Evolutionary conservation across 2,113 vertebrate genomes (phyloP).

Genomic region (Galbula dea): DNA sequence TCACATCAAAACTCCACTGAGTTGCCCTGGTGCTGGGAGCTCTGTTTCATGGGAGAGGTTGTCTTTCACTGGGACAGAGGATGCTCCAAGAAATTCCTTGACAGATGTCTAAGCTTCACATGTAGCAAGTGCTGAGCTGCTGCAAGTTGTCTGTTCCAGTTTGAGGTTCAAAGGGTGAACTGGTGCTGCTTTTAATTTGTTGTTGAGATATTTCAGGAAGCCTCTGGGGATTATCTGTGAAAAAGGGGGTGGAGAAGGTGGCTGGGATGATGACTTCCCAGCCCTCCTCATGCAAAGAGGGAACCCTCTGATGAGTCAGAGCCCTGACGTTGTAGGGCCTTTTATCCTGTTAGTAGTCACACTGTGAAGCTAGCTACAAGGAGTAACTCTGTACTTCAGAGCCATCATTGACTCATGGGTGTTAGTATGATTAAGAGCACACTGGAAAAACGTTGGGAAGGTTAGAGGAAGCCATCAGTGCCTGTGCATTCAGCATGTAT

Average conservation of each 20-base stretch:
- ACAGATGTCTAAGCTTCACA: not conserved
- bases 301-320: not conserved
- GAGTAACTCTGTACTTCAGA: not conserved
- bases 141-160: not conserved
- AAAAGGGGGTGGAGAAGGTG: not conserved
- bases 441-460: not conserved
- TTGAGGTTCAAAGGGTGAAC: not conserved
- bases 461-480: not conserved
- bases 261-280: not conserved
- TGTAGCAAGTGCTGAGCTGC: not conserved
- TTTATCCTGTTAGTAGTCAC: not conserved
- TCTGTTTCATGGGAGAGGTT: accelerated
- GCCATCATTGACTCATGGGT: not conserved
- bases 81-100: not conserved
- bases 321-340: not conserved
- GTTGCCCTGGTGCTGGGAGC: not conserved
- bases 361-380: not conserved
- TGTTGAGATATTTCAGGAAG: not conserved
- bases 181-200: not conserved
- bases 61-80: not conserved
- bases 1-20: accelerated
- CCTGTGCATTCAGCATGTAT: not conserved
- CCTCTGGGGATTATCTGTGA: not conserved
- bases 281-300: not conserved
- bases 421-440: not conserved